These are phyloP conservation scores for Bicyclus anynana DNA, from an alignment of 1,140 invertebrate species.

Conservation along the genomic window DNA sequence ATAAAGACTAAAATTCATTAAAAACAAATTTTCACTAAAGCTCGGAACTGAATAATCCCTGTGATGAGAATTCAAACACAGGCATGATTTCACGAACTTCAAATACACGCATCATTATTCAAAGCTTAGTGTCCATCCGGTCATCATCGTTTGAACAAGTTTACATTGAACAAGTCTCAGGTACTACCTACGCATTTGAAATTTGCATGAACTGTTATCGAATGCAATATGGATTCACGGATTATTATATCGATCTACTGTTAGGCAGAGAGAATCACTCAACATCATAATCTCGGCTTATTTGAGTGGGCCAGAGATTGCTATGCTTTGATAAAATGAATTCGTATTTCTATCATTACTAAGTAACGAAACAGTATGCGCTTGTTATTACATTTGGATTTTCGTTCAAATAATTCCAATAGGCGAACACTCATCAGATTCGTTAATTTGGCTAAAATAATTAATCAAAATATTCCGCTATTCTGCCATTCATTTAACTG, in stretches of 20 bases:
- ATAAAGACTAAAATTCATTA: conserved; percentile 11
- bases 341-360: no score
- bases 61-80: neutral
- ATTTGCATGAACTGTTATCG: neutral
- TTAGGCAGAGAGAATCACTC: no score
- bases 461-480: no score
- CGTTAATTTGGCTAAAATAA: no score
- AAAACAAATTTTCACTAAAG: neutral
- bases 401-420: no score
- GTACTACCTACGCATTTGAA: neutral
- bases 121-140: conserved; percentile 13
- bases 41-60: conserved; percentile 2
- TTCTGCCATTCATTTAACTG: neutral
- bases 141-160: conserved; percentile 11
- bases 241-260: neutral
- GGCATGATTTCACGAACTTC: conserved; percentile 9
- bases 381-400: no score
- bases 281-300: no score
- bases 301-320: no score
- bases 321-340: no score
- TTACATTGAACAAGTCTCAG: conserved; percentile 10
- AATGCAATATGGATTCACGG: neutral
- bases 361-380: no score
- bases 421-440: no score
- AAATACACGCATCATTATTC: conserved; percentile 20